Evolutionary conservation across 2,797 vertebrate genomes (phyloP), one percentile per base, ranked within the genome.

Genomic region (Eospalax fontanierii): DNA sequence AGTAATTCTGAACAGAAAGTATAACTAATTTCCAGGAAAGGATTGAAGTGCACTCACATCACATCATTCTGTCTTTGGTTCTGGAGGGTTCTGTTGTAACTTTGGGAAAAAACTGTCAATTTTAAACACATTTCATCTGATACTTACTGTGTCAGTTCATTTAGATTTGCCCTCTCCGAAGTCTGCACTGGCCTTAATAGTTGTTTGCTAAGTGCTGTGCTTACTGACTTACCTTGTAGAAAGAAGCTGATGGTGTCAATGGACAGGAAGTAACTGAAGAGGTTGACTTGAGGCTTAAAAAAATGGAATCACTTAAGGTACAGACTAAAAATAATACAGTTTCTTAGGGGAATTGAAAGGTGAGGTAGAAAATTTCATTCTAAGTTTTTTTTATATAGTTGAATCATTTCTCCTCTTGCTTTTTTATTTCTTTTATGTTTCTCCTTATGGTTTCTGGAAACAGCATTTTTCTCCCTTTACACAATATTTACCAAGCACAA

Each of bases 251-350:
- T 68, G 98, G 98, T 57, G 99, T 99, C 46, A 98, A 99, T 98
- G 99, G 99, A 96, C 99, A 99, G 91, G 99, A 99, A 97, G 99
- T 98, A 68, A 99, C 94, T 0, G 99, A 99, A 95, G 99, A 99
- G 97, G 98, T 98, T 14, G 99, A 99, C 96, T 95, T 98, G 70
- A 99, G 99, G 96, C 99, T 99, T 61, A 99, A 99, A 98, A 99
- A 99, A 98, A 99, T 99, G 21, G 99, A 99, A 97, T 98, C 97
- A 4, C 98, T 99, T 76, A 99, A 99, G 98, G 99, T 99, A 97
- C 50, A 63, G 79, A 83, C 65, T 84, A 43, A 16, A 93, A 78
- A 11, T 30, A 63, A 54, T 40, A 22, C 0, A 33, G 33, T 79
- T 92, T 88, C 65, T 81, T 84, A 59, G 66, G 83, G 46, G 88